These are phyloP conservation scores for Muscicapa adusta DNA, from an alignment of 2,113 vertebrate species.

Conservation along the genomic window DNA sequence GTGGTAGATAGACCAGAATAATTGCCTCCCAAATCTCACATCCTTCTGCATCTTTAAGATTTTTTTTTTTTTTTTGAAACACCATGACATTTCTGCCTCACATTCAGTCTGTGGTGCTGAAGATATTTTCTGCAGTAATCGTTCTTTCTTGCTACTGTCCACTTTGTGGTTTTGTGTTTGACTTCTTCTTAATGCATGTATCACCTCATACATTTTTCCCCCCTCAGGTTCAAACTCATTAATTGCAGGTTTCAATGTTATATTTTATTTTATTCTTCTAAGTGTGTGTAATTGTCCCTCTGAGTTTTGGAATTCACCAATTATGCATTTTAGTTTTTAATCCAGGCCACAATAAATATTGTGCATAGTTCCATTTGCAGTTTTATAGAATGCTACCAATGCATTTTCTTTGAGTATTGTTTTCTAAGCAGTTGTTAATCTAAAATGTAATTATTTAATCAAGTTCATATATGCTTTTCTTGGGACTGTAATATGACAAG, in stretches of 20 bases:
- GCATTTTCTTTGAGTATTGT: background rate
- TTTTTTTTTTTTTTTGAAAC: constrained; percentile 14
- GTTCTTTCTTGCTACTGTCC: background rate
- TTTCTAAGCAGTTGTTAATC: background rate
- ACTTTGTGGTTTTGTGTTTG: background rate
- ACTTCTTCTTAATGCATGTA: background rate
- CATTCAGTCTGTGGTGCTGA: background rate
- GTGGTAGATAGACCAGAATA: background rate
- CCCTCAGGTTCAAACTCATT: background rate
- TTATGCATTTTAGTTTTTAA: background rate
- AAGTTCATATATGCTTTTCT: background rate
- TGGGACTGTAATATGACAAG: background rate
- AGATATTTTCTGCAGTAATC: background rate
- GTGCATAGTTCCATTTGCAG: background rate
- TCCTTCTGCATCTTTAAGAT: background rate
- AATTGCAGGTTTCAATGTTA: background rate
- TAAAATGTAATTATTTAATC: background rate
- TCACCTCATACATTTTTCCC: background rate
- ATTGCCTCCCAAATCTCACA: background rate
- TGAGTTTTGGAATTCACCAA: background rate
- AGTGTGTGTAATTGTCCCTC: background rate
- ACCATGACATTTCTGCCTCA: background rate
- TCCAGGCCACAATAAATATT: background rate
- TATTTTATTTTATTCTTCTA: background rate
- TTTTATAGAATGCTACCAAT: background rate